Base-by-base conservation (phyloP, 2,888 invertebrate species). In the Scrobipalpa costella region DNA sequence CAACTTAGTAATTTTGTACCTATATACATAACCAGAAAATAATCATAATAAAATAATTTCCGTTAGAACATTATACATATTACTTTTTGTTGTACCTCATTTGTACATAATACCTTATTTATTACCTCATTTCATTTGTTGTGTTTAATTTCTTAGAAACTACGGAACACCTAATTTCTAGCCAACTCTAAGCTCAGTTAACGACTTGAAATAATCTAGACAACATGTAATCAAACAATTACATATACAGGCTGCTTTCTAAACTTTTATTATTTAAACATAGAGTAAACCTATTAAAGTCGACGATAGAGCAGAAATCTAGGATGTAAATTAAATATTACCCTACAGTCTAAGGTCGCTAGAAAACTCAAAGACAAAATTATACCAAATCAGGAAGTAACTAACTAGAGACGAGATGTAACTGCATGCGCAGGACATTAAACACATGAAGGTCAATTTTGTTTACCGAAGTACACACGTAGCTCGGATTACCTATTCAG, bases 381-480 rank as follows among this genome's bases (percentile, higher is more conserved):
- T 11, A 15, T n/a, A 55, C 55, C 2, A 34, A 1, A 19, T 57
- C 36, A 57, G 57, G 57, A 57, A 38, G 19, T 57, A 34, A 36
- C 19, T 34, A 34, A 60, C 57, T 13, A 57, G 57, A 57, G 15
- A 8, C 17, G 17, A 36, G 15, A 17, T 17, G 36, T 34, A 64
- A 60, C 44, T 15, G 47, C 44, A 40, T 17, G 44, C n/a, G 59
- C 27, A 60, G 19, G 59, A 60, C 57, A n/a, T 63, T 64, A 60
- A 64, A 58, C 0, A 58, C 61, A 61, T 66, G 73, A 78, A 85
- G 84, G 84, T 79, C 79, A 77, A 75, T 75, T 77, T 78, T 84
- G 84, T 78, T 81, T 77, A 79, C 69, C 62, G 68, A 73, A 69
- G 70, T 21, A 27, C 21, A 21, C 61, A 65, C 62, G 59, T 66